These are phyloP conservation scores for Mythimna lalbum DNA, from an alignment of 2,888 invertebrate species.

Conservation along the genomic window DNA sequence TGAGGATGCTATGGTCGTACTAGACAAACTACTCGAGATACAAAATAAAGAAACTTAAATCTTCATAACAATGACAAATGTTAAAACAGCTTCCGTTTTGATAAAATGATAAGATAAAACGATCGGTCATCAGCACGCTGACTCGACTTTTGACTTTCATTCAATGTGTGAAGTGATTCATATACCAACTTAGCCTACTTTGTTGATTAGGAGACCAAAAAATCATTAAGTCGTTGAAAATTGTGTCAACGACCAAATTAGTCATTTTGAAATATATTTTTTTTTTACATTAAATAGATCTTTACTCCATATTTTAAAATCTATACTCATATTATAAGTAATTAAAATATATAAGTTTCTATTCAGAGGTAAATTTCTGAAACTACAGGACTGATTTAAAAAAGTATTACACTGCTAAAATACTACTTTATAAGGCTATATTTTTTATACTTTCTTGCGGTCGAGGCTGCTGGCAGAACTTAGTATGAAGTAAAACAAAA, in stretches of 20 bases:
- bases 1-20: background rate
- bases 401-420: too few species aligned
- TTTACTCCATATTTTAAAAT: too few species aligned
- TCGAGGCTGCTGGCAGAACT: too few species aligned
- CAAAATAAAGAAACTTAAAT: background rate
- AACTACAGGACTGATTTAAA: too few species aligned
- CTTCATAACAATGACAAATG: conserved; percentile 35
- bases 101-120: conserved; percentile 55
- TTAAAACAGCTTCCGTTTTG: conserved; percentile 53
- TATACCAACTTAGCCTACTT: conserved; percentile 5
- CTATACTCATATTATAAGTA: too few species aligned
- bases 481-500: background rate
- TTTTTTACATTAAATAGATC: too few species aligned
- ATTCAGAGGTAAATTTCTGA: too few species aligned
- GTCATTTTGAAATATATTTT: too few species aligned
- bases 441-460: too few species aligned
- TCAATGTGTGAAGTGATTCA: conserved; percentile 48
- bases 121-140: conserved; percentile 35
- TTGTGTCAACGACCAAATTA: conserved; percentile 4
- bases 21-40: conserved; percentile 5
- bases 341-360: too few species aligned
- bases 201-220: conserved; percentile 15
- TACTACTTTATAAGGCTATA: too few species aligned
- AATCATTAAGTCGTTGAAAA: too few species aligned
- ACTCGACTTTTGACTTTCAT: conserved; percentile 35